Percentiles rank a stretch among this genome's conserved stretches.
Conservation (phyloP, 2,113 vertebrate genomes). For the Phodopus roborovskii region DNA sequence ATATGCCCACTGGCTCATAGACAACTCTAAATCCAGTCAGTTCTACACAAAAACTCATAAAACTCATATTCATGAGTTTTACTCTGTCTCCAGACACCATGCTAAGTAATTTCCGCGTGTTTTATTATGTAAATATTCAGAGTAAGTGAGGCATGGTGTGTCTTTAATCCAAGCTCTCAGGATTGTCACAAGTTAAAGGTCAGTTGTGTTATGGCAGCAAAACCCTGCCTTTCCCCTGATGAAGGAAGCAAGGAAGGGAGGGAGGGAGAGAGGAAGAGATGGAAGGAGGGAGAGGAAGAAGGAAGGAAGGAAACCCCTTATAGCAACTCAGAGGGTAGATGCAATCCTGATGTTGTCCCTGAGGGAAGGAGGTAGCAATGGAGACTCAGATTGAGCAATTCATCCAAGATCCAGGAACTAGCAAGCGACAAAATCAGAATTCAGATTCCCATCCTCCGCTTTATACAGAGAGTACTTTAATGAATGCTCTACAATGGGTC, state of each 20-base stretch:
- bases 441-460: background rate
- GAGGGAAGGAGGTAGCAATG: background rate
- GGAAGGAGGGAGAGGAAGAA: too few species aligned
- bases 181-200: background rate
- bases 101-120: background rate
- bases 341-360: background rate
- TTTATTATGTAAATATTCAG: slow-evolving; percentile 18
- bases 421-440: background rate
- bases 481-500: background rate
- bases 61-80: background rate
- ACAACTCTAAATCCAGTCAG: background rate
- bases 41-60: too few species aligned
- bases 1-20: background rate
- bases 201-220: background rate
- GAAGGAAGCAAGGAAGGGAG: background rate
- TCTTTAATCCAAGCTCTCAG: too few species aligned
- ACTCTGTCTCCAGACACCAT: background rate
- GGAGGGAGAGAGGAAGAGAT: background rate
- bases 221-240: background rate
- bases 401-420: background rate
- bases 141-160: background rate
- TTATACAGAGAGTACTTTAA: background rate
- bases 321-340: background rate
- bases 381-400: background rate
- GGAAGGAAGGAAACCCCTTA: background rate